Base-by-base conservation (phyloP, 37 sponge, comb jelly and placozoan genomes). In the Cliona cf. orientalis region DNA sequence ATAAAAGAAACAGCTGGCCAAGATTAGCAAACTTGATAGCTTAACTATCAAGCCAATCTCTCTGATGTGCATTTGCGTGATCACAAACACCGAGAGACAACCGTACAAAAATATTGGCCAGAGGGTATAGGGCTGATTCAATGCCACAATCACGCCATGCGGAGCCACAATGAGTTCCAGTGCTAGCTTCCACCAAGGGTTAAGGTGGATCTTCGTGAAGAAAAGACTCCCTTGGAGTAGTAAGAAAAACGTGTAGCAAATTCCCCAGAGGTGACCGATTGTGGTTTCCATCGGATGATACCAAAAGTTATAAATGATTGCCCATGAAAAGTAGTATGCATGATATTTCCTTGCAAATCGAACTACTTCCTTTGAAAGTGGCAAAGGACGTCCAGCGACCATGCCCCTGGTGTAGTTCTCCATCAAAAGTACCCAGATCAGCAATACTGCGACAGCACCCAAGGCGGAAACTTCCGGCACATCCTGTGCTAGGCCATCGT, bases 271-370 rank as follows among this genome's bases (percentile, higher is more conserved):
- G 26, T 80, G 80, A 3, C 69, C 80, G 4, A 23, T 12, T 28
- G 69, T 69, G n/a, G 58, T 36, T 56, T 80, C 80, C 38, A 32
- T 38, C 0, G 80, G 80, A 32, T 80, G 80, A 40, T 46, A 80
- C 80, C 80, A 80, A 40, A 80, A 80, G 5, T 37, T 80, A 59
- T 80, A 80, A 29, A 80, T 69, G 39, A 61, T 68, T 25, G 69
- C 69, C 80, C 80, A 80, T 11, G 80, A 80, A 59, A 80, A 80
- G 70, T 69, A 80, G 38, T 46, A 80, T 0, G 60, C 80, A 46
- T 80, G 80, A 49, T 80, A 80, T 58, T 80, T 80, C 14, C 63
- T 44, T 22, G 63, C 39, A 38, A 80, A 67, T 7, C 68, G 69
- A 32, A 80, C 57, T 1, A 61, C 39, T 22, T 29, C 43, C 19